Base-by-base conservation (phyloP, 2,888 invertebrate species). In the Heteromurus nitidus region DNA sequence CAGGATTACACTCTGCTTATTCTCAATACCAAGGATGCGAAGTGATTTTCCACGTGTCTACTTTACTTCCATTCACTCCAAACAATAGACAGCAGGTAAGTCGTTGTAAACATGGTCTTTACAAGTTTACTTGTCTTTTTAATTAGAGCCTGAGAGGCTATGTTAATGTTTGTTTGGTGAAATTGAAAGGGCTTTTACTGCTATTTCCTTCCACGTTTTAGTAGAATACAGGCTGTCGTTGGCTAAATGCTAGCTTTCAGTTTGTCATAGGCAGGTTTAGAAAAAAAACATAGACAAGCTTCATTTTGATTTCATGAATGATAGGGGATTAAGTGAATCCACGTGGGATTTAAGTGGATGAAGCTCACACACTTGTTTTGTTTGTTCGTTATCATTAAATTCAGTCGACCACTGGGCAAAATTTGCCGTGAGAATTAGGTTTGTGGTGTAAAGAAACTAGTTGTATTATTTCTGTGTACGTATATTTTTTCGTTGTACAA, bases 21-120 rank as follows among this genome's bases (percentile, higher is more conserved):
- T 93, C 96, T 0, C 94, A 94, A 84, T 95, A 96, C 89, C 94
- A 96, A 88, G 95, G 95, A 88, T 95, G 96, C 90, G 96, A 98
- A 91, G 93, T 98, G 55, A 98, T 98, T 95, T 98, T 98, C 90
- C 98, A 99, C 90, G 97, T 98, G 2, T 97, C 97, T 0, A 98
- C 98, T 2, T 93, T 98, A 93, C 92, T 99, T 85, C 98, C 98
- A 2, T 97, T 96, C 89, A 97, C 98, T 53, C 94, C 96, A 70
- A 98, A 96, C 90, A 98, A 98, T 90, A 92, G 95, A 83, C 98
- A 98, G 89, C 98, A 98, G 90, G 92, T 92, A 88, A 86, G 69
- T 31, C 2, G 11, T n/a, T n/a, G n/a, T n/a, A 58, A 58, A 13
- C 53, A 53, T 24, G 28, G 9, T n/a, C n/a, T n/a, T n/a, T n/a